Percentiles rank a stretch among this genome's conserved stretches.
phyloP scores from a whole-genome alignment of 2,888 invertebrate species.

The Philopedon plagiatum region DNA sequence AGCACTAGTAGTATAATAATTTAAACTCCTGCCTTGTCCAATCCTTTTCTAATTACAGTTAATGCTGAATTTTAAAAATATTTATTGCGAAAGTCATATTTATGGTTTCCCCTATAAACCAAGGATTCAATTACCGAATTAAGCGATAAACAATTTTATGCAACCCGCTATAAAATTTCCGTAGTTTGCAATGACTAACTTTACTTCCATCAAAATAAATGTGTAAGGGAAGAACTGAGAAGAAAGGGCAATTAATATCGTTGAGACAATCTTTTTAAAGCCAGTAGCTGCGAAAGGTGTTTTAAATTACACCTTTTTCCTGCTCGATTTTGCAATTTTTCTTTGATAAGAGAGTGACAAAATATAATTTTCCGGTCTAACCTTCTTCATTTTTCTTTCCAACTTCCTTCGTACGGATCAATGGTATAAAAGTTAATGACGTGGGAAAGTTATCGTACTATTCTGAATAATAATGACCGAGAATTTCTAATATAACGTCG shows the following conservation, averaged over 20 bases:
- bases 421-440: neutral
- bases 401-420: constrained; percentile 6
- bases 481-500: too few species aligned
- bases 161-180: neutral
- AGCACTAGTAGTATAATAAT: too few species aligned
- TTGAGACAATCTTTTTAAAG: neutral
- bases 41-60: too few species aligned
- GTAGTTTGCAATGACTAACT: neutral
- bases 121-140: neutral
- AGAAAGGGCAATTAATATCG: constrained; percentile 4
- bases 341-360: constrained; percentile 11
- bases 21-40: too few species aligned
- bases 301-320: constrained; percentile 9
- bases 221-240: neutral
- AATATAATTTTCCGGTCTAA: constrained; percentile 21
- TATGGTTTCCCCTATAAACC: neutral
- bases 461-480: neutral
- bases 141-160: neutral
- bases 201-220: neutral
- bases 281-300: constrained; percentile 3
- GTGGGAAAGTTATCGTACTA: neutral
- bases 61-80: too few species aligned
- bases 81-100: neutral
- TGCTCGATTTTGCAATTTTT: constrained; percentile 13
- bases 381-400: constrained; percentile 6